Conservation (phyloP, 2,113 vertebrate species). For the Oncorhynchus nerka region DNA sequence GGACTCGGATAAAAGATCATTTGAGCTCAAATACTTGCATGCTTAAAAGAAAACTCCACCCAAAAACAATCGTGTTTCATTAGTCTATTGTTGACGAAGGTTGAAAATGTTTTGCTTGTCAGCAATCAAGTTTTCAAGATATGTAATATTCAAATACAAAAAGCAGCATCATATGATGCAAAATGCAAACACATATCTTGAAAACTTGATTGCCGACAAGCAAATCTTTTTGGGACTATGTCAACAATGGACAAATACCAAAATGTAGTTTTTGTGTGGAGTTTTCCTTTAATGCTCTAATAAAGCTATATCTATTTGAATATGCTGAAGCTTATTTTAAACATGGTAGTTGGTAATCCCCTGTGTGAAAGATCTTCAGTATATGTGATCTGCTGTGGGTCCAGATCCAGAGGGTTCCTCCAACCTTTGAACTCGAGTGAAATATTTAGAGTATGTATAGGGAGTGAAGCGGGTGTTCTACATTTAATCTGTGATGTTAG, state of each 20-base stretch:
- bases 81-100: too few species aligned
- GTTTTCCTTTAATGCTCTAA: neutral
- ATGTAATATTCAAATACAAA: too few species aligned
- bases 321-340: neutral
- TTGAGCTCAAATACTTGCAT: neutral
- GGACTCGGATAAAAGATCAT: neutral
- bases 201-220: too few species aligned
- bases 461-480: neutral
- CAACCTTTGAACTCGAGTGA: neutral
- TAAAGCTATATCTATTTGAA: neutral
- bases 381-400: neutral
- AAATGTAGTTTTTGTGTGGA: too few species aligned
- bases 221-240: too few species aligned
- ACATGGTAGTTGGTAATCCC: neutral
- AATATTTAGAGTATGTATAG: neutral
- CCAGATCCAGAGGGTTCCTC: neutral
- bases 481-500: slow-evolving; percentile 1
- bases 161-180: too few species aligned
- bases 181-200: too few species aligned
- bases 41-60: too few species aligned
- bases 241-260: too few species aligned
- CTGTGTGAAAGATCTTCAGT: neutral
- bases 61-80: too few species aligned
- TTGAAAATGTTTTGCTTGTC: too few species aligned
- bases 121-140: too few species aligned